Conservation (phyloP, 2,888 invertebrate genomes). For the Oxycera nigricornis region DNA sequence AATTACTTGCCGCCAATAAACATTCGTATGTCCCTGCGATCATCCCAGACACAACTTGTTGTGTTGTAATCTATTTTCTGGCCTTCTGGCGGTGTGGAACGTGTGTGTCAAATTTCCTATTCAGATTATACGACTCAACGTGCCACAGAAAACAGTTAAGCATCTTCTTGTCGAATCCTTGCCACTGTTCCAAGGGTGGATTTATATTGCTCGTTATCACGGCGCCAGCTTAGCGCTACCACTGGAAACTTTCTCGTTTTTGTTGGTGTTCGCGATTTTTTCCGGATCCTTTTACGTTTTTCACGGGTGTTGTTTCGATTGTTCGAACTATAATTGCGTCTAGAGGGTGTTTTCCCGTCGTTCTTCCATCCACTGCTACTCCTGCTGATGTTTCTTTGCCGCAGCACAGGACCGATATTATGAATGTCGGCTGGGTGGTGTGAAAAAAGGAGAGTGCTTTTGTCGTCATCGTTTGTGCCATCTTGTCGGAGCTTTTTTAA, state of each 20-base stretch:
- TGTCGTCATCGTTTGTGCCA: constrained; percentile 25
- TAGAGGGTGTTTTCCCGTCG: constrained; percentile 10
- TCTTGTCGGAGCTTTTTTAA: constrained; percentile 18
- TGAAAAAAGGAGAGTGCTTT: constrained; percentile 25
- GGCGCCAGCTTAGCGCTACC: constrained; percentile 36
- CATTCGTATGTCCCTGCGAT: constrained; percentile 16
- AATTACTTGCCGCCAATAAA: background rate
- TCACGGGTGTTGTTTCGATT: constrained; percentile 26
- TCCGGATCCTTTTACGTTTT: background rate
- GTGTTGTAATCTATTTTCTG: constrained; percentile 18
- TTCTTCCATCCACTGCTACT: background rate
- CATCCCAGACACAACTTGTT: constrained; percentile 32
- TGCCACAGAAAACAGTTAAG: background rate
- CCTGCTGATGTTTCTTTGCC: background rate
- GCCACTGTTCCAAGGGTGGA: background rate
- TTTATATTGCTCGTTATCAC: constrained; percentile 25
- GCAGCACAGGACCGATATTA: background rate
- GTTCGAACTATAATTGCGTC: constrained; percentile 34
- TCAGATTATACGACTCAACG: background rate
- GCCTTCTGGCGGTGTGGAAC: background rate
- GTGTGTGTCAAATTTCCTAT: background rate
- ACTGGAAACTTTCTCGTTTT: constrained; percentile 14
- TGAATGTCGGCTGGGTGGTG: background rate
- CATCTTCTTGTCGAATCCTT: background rate
- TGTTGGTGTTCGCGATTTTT: constrained; percentile 4